Conservation (phyloP, 2,797 vertebrate genomes). For the Coregonus ussuriensis region DNA sequence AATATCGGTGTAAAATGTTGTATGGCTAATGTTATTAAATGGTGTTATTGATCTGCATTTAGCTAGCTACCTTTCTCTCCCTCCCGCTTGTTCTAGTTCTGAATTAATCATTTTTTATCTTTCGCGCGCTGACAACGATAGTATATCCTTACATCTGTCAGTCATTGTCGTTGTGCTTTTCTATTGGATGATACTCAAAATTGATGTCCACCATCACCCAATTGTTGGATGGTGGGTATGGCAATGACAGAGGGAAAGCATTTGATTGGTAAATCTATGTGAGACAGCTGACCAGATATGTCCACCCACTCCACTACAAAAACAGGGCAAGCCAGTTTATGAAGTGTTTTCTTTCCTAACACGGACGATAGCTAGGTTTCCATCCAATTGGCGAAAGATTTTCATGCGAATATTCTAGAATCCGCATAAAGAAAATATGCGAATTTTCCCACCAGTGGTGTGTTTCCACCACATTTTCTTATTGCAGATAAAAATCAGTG, state of each 20-base stretch:
- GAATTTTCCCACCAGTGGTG: too few relatives aligned
- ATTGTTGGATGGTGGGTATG: background rate
- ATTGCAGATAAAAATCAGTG: too few relatives aligned
- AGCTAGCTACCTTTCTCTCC: constrained; percentile 26
- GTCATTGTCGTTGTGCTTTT: constrained; percentile 1
- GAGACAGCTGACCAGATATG: background rate
- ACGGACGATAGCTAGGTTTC: too few relatives aligned
- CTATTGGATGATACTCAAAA: constrained; percentile 56
- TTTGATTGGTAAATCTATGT: constrained; percentile 6
- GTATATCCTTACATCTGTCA: constrained; percentile 23
- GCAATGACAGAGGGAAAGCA: background rate
- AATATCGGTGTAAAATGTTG: background rate
- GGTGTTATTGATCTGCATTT: constrained; percentile 32
- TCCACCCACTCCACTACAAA: background rate
- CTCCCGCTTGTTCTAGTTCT: constrained; percentile 73
- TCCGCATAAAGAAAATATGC: too few relatives aligned
- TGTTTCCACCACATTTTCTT: too few relatives aligned
- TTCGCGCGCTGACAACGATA: constrained; percentile 78
- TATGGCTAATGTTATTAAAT: background rate
- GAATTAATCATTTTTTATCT: constrained; percentile 62
- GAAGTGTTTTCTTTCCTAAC: too few relatives aligned
- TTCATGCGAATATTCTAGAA: too few relatives aligned
- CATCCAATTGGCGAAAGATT: too few relatives aligned
- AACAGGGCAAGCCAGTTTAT: too few relatives aligned
- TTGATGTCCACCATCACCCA: constrained; percentile 2